These are phyloP conservation scores for Pogonomyrmex barbatus DNA, from an alignment of 1,140 invertebrate genomes.

Conservation along the genomic window DNA sequence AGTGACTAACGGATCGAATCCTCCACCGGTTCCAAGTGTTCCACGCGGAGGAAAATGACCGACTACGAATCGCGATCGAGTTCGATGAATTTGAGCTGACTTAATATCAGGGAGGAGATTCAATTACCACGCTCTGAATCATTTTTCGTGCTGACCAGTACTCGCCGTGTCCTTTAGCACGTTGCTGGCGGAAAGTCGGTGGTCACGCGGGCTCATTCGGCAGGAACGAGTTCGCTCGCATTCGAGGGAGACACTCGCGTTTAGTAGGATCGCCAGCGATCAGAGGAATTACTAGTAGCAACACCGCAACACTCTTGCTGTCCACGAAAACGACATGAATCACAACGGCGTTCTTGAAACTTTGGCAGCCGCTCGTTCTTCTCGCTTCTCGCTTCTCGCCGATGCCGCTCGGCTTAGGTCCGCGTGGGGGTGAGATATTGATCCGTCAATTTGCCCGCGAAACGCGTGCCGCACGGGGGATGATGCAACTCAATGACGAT, in stretches of 20 bases:
- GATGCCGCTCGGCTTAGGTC: constrained; percentile 49
- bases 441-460: constrained; percentile 74
- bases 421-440: constrained; percentile 79
- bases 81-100: not conserved
- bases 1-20: not conserved
- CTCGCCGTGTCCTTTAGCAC: constrained; percentile 36
- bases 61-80: not conserved
- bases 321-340: constrained; percentile 43
- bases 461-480: constrained; percentile 42
- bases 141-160: constrained; percentile 46
- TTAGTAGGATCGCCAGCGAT: not conserved
- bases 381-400: not conserved
- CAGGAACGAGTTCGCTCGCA: not conserved
- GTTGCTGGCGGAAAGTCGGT: constrained; percentile 18
- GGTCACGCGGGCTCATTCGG: constrained; percentile 15
- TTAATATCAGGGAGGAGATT: not conserved
- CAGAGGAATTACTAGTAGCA: constrained; percentile 3
- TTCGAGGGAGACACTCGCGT: not conserved
- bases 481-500: constrained; percentile 46
- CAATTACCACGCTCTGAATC: constrained; percentile 47
- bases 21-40: not conserved
- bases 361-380: constrained; percentile 48
- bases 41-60: not conserved
- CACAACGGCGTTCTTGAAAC: constrained; percentile 53
- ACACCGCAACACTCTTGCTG: not conserved